Conservation (phyloP, 2,797 vertebrate genomes). For the Sebastes goodei region DNA sequence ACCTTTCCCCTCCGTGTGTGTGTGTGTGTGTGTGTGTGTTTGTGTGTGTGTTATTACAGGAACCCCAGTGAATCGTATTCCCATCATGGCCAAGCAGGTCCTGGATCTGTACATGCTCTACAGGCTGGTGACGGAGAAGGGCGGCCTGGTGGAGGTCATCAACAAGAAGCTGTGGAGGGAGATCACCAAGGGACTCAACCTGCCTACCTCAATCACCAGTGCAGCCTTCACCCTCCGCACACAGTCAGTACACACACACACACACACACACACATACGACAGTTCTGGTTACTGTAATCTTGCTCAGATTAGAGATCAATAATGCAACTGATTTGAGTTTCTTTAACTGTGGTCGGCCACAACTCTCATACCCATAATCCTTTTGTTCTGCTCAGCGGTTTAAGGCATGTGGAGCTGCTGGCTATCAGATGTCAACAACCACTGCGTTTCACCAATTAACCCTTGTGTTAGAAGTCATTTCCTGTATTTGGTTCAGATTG, state of each 20-base stretch:
- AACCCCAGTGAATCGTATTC: slow-evolving; percentile 96
- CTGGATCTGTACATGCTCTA: slow-evolving; percentile 97
- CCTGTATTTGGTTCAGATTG: slow-evolving; percentile 4
- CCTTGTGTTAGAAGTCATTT: slow-evolving; percentile 13
- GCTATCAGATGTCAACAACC: slow-evolving; percentile 10
- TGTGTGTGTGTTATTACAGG: slow-evolving; percentile 75
- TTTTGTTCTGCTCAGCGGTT: slow-evolving; percentile 11
- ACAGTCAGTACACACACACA: slow-evolving; percentile 85
- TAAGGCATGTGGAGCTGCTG: not conserved
- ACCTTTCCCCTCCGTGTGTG: slow-evolving; percentile 6
- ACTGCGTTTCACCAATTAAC: slow-evolving; percentile 22
- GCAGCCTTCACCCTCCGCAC: slow-evolving; percentile 97
- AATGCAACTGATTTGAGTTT: not conserved
- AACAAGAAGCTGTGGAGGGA: slow-evolving; percentile 99
- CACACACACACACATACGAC: not conserved
- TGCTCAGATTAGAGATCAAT: not conserved
- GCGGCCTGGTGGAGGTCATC: slow-evolving; percentile 96
- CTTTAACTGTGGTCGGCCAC: not conserved
- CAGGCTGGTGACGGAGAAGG: slow-evolving; percentile 96
- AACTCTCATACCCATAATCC: not conserved
- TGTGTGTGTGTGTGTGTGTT: slow-evolving; percentile 8
- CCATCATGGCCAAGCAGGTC: slow-evolving; percentile 99
- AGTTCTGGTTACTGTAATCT: not conserved
- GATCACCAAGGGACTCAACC: slow-evolving; percentile 96
- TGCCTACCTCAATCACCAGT: slow-evolving; percentile 98